Conservation (phyloP, 2,888 invertebrate genomes). For the Adela reaumurella region DNA sequence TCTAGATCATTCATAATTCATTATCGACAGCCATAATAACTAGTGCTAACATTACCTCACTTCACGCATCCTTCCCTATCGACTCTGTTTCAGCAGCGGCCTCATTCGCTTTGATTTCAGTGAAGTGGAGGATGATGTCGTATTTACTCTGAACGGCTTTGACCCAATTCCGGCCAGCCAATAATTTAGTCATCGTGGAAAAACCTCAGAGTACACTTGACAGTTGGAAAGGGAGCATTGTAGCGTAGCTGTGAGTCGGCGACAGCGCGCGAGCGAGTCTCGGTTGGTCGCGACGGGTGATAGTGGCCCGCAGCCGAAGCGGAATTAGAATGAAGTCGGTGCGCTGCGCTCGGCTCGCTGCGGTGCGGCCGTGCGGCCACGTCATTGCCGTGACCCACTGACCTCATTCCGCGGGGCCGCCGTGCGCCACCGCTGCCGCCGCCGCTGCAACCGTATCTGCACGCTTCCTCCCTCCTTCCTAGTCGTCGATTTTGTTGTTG, state of each 20-base stretch:
- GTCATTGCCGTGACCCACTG: conserved; percentile 69
- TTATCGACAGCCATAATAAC: no score
- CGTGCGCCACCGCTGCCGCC: conserved; percentile 13
- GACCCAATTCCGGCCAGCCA: not conserved
- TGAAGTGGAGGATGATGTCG: no score
- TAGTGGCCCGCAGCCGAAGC: conserved; percentile 33
- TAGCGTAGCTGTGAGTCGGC: no score
- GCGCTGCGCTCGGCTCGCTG: conserved; percentile 5
- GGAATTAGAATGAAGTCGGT: conserved; percentile 55
- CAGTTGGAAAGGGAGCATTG: no score
- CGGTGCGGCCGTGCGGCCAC: conserved; percentile 47
- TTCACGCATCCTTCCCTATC: no score
- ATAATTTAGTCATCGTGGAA: not conserved
- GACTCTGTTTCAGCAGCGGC: no score
- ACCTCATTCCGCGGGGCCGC: conserved; percentile 63
- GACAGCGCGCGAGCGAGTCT: not conserved
- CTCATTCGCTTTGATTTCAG: no score
- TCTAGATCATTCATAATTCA: no score
- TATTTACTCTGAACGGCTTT: not conserved
- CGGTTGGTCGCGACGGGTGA: not conserved
- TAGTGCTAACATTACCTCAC: no score
- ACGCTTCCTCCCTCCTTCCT: conserved; percentile 30
- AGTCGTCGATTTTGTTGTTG: no score
- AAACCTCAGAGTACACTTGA: not conserved
- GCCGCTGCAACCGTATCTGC: conserved; percentile 43